Conservation (phyloP, 2,113 vertebrate genomes). For the Lepus timidus region DNA sequence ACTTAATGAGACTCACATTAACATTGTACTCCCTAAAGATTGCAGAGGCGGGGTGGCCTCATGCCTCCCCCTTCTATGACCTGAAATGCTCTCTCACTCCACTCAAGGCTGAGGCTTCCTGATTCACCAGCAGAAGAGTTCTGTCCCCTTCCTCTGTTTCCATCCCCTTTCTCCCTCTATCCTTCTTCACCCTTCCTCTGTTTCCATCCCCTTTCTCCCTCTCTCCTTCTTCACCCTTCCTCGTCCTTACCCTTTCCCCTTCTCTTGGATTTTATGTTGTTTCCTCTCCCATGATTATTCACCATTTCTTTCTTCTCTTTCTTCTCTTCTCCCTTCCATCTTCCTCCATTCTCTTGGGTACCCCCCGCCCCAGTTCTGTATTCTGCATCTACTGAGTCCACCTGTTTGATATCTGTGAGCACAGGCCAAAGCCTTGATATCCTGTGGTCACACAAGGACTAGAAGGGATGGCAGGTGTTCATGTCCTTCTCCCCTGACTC, state of each 20-base stretch:
- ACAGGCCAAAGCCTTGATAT: not conserved
- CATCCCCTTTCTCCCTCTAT: not conserved
- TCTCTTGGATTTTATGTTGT: not conserved
- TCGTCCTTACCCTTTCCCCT: not conserved
- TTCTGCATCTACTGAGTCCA: not conserved
- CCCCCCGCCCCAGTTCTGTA: not conserved
- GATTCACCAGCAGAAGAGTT: not conserved
- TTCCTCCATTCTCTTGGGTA: not conserved
- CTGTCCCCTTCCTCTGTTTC: not conserved
- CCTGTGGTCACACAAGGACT: not conserved
- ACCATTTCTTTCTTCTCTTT: no score
- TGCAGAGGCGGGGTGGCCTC: slow-evolving; percentile 30
- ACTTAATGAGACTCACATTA: slow-evolving; percentile 70
- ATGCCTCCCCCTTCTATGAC: not conserved
- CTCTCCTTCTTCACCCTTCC: not conserved
- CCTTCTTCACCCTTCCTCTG: not conserved
- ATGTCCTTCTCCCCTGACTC: not conserved
- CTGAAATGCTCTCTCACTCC: not conserved
- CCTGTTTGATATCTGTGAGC: not conserved
- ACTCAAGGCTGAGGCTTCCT: not conserved
- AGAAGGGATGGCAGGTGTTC: not conserved
- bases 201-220: no score
- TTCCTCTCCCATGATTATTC: not conserved
- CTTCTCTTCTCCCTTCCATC: no score
- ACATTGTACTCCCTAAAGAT: slow-evolving; percentile 46